Conservation (phyloP, 2,797 vertebrate genomes). For the Melanotaenia trifasciata region DNA sequence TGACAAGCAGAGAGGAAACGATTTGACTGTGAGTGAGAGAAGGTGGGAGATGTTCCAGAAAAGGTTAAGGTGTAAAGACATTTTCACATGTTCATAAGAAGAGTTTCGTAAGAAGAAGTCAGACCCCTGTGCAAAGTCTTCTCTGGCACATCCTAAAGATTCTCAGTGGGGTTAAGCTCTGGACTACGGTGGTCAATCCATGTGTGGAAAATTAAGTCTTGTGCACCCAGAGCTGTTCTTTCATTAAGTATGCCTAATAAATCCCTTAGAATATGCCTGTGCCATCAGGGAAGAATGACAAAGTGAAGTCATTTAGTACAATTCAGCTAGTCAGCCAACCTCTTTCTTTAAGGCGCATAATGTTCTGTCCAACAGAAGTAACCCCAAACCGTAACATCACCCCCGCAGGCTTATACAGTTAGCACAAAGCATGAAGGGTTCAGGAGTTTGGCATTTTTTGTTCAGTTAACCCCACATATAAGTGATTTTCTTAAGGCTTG, state of each 20-base stretch:
- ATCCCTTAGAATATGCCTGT: background rate
- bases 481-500: background rate
- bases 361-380: background rate
- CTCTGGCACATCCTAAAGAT: background rate
- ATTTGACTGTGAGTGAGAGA: slow-evolving; percentile 31
- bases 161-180: background rate
- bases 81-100: slow-evolving; percentile 55
- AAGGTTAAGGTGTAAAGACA: slow-evolving; percentile 40
- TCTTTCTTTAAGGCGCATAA: background rate
- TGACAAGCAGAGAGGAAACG: slow-evolving; percentile 46
- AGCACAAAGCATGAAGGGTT: background rate
- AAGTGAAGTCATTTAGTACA: background rate
- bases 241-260: background rate
- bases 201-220: background rate
- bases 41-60: slow-evolving; percentile 26
- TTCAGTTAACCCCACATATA: background rate
- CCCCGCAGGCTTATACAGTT: background rate
- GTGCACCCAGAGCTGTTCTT: background rate
- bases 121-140: background rate
- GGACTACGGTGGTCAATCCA: background rate
- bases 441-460: background rate
- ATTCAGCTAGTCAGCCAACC: background rate
- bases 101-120: background rate
- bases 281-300: background rate
- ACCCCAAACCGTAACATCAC: background rate